phyloP scores from a whole-genome alignment of 2,113 vertebrate genomes.

The crab-eating macaque (Macaca fascicularis) region T2T-MFA8v1.1 NC_088379.1:185143001-185143500 shows the following conservation, averaged over 20 bases:
- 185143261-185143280: constrained; percentile 14
- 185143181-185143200: constrained; percentile 28
- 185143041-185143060: constrained; percentile 59
- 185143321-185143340: neutral
- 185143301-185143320: constrained; percentile 3
- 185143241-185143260: constrained; percentile 50
- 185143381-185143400: neutral
- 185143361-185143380: neutral
- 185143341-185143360: constrained; percentile 21
- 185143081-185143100: constrained; percentile 49
- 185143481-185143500: neutral
- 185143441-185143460: neutral
- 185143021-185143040: constrained; percentile 36
- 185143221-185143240: constrained; percentile 42
- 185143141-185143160: constrained; percentile 47
- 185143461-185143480: neutral
- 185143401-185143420: neutral
- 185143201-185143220: constrained; percentile 13
- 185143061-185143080: constrained; percentile 62
- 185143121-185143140: constrained; percentile 48
- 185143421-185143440: neutral
- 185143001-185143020: constrained; percentile 60
- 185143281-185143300: constrained; percentile 56
- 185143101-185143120: constrained; percentile 62
- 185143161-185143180: constrained; percentile 13